Evolutionary conservation across 2,113 vertebrate species (phyloP).

Genomic region (Phylloscopus whistleri): DNA sequence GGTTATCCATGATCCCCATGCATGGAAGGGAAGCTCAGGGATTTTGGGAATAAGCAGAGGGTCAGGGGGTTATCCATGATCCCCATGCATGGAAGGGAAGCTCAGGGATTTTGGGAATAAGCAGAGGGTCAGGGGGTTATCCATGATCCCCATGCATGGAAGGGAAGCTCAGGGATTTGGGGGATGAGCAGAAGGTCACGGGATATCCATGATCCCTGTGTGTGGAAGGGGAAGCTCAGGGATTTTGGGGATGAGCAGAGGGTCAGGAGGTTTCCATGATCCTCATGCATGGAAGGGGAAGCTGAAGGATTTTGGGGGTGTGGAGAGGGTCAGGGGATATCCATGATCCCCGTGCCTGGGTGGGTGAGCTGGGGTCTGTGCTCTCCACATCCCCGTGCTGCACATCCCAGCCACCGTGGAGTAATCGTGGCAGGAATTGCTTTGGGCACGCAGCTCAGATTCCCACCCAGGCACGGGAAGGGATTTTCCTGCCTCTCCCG

Average conservation of each 20-base stretch:
- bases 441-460: not conserved
- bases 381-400: rapidly evolving
- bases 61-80: not conserved
- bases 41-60: not conserved
- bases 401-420: rapidly evolving
- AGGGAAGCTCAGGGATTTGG: too few relatives aligned
- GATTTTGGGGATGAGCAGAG: not conserved
- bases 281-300: rapidly evolving
- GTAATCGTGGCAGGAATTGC: not conserved
- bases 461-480: rapidly evolving
- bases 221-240: rapidly evolving
- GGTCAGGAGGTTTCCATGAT: too few relatives aligned
- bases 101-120: too few relatives aligned
- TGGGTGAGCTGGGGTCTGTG: not conserved
- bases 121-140: too few relatives aligned
- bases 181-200: too few relatives aligned
- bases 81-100: too few relatives aligned
- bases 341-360: rapidly evolving
- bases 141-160: too few relatives aligned
- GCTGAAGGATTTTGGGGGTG: not conserved
- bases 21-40: rapidly evolving
- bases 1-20: rapidly evolving
- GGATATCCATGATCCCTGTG: too few relatives aligned
- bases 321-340: not conserved
- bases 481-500: not conserved